Percentiles rank a stretch among this genome's conserved stretches.
These are phyloP conservation scores for Anguilla obscura DNA, from an alignment of 2,797 vertebrate species.

Conservation along the genomic window DNA sequence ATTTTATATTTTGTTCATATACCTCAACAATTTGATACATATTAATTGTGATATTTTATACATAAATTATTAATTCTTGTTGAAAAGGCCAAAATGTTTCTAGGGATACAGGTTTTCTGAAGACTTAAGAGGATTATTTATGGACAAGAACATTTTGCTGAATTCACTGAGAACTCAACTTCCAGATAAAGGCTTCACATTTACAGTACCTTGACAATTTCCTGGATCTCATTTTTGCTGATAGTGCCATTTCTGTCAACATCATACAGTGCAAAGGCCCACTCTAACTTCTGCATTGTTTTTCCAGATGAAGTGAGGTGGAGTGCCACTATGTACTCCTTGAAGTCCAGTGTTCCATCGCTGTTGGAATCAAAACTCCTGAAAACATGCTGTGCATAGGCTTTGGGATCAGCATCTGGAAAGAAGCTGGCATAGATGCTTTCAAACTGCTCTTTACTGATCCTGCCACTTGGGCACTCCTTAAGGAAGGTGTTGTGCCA, in stretches of 20 bases:
- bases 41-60: not conserved
- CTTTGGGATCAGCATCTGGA: slow-evolving; percentile 73
- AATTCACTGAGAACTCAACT: not conserved
- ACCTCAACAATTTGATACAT: not conserved
- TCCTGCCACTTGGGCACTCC: slow-evolving; percentile 74
- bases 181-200: not conserved
- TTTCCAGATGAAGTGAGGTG: slow-evolving; percentile 74
- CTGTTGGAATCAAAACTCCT: slow-evolving; percentile 78
- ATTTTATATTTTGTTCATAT: not conserved
- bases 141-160: not conserved
- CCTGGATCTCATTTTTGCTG: slow-evolving; percentile 77
- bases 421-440: slow-evolving; percentile 77
- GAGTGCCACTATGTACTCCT: slow-evolving; percentile 78
- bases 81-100: not conserved
- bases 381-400: slow-evolving; percentile 79
- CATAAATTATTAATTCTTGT: not conserved
- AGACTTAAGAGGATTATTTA: not conserved
- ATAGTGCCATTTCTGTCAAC: slow-evolving; percentile 74
- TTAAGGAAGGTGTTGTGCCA: slow-evolving; percentile 78
- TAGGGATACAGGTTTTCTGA: not conserved
- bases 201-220: slow-evolving; percentile 70
- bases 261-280: slow-evolving; percentile 80
- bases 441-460: slow-evolving; percentile 71
- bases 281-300: slow-evolving; percentile 74
- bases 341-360: slow-evolving; percentile 76